Base-by-base conservation (phyloP, 2,113 vertebrate species). In the Hippocampus abdominalis region DNA sequence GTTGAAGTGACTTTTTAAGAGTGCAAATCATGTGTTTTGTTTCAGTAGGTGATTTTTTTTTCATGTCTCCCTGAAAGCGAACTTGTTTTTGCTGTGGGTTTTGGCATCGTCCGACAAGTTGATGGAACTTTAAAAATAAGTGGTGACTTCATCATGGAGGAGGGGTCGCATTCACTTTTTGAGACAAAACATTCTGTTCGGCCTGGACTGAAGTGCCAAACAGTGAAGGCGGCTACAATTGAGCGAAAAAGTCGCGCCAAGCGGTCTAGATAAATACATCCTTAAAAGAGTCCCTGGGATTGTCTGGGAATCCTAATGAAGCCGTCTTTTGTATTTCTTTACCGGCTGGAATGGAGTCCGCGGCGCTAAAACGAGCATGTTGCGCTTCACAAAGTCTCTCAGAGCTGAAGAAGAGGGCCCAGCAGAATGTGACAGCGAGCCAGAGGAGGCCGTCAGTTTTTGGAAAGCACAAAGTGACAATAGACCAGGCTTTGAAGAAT, bases 251-350 rank as follows among this genome's bases (percentile, higher is more conserved):
- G 67, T 71, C 10, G 11, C 75, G 82, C 81, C 79, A 87, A 89
- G 87, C 59, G 39, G 77, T 86, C 73, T 59, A 49, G 82, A 90
- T 86, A 91, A 90, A 91, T 79, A 84, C 69, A 36, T 69, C 84
- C 88, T 81, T 75, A 79, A 86, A 78, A 77, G 82, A 83, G 68
- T 78, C 76, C 67, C 59, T 0, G 63, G 23, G 54, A 61, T 57
- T 83, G 81, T 75, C 77, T 74, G 53, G 54, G 92, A 93, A 92
- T 92, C 83, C 85, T 89, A 92, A 93, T 91, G 89, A 91, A 91
- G 86, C 76, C 1, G 62, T 90, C 91, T 87, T 93, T 93, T 93
- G 92, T 93, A 68, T 80, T 86, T 87, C 81, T 87, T 76, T 85
- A 49, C 88, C 84, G 87, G 83, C 75, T 69, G 79, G 70, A 79